Conservation (phyloP, 2,888 invertebrate species). For the Melolontha melolontha region DNA sequence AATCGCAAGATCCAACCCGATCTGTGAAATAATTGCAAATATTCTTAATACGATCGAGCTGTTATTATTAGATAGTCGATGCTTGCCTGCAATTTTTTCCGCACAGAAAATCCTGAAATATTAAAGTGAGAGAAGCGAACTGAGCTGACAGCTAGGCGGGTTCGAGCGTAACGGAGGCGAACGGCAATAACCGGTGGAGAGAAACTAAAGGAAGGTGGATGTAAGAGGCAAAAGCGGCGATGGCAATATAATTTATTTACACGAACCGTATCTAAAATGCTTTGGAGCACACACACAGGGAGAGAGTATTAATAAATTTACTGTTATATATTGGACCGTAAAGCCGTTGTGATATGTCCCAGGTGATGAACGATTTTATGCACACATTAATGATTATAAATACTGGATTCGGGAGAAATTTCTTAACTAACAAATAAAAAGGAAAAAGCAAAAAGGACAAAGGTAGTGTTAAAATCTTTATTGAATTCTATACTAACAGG, state of each 20-base stretch:
- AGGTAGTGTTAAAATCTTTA: too few species aligned
- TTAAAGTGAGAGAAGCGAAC: slow-evolving; percentile 29
- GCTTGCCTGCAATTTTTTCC: slow-evolving; percentile 30
- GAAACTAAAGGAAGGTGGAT: slow-evolving; percentile 33
- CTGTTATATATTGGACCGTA: slow-evolving; percentile 56
- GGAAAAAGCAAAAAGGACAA: neutral
- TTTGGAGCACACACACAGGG: slow-evolving; percentile 50
- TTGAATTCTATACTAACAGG: too few species aligned
- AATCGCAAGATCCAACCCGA: slow-evolving; percentile 11
- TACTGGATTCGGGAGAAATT: slow-evolving; percentile 46
- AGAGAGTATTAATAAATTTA: slow-evolving; percentile 53
- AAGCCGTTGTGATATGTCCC: slow-evolving; percentile 54
- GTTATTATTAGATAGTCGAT: slow-evolving; percentile 23
- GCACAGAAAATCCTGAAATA: slow-evolving; percentile 37
- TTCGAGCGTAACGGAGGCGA: slow-evolving; percentile 13
- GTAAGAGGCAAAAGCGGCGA: slow-evolving; percentile 32
- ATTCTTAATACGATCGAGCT: slow-evolving; percentile 30
- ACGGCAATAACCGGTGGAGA: slow-evolving; percentile 28
- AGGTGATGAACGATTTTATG: slow-evolving; percentile 56
- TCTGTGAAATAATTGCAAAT: slow-evolving; percentile 30
- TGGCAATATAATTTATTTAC: slow-evolving; percentile 35
- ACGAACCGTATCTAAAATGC: slow-evolving; percentile 41
- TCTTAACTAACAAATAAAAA: slow-evolving; percentile 2
- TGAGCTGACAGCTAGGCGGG: slow-evolving; percentile 20
- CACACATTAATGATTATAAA: slow-evolving; percentile 54